Base-by-base conservation (phyloP, 1,140 invertebrate genomes). In the Philaenus spumarius region DNA sequence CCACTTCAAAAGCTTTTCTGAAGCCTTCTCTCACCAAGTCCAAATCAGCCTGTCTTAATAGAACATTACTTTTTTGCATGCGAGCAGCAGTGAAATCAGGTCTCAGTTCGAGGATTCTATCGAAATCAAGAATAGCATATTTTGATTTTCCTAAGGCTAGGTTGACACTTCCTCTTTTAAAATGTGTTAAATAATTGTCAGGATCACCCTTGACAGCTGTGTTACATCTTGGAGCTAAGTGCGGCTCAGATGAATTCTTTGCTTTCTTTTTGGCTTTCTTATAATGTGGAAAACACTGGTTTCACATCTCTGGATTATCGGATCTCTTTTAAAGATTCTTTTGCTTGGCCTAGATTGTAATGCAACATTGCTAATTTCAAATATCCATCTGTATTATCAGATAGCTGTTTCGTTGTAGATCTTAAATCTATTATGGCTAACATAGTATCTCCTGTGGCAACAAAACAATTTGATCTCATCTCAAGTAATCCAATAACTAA, bases 241-340 rank as follows among this genome's bases (percentile, higher is more conserved):
- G n/a, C n/a, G n/a, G n/a, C n/a, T n/a, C n/a, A n/a, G n/a, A n/a
- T n/a, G n/a, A n/a, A n/a, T n/a, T n/a, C n/a, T n/a, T n/a, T n/a
- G n/a, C 89, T 14, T 99, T 79, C 72, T 98, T 97, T 69, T 97
- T 97, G 1, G 98, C 77, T 71, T 93, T 95, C 71, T 98, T 99
- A 73, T 99, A 99, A 68, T 96, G 86, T n/a, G 87, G 82, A 73
- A 85, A 95, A 76, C 97, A 99, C 58, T 88, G 77, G 73, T 96
- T 95, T 82, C 63, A 98, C 89, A 77, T 97, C 90, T 72, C 88
- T 86, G 64, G 26, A 77, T 74, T 67, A 64, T 40, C 59, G 67
- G 54, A 64, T 45, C 77, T 78, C 90, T 87, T 84, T 89, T 20
- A 99, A 75, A 7, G 94, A 83, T 69, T 97, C 92, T 15, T 90